These are phyloP conservation scores for Isoperla grammatica DNA, from an alignment of 2,888 invertebrate genomes.

Conservation along the genomic window DNA sequence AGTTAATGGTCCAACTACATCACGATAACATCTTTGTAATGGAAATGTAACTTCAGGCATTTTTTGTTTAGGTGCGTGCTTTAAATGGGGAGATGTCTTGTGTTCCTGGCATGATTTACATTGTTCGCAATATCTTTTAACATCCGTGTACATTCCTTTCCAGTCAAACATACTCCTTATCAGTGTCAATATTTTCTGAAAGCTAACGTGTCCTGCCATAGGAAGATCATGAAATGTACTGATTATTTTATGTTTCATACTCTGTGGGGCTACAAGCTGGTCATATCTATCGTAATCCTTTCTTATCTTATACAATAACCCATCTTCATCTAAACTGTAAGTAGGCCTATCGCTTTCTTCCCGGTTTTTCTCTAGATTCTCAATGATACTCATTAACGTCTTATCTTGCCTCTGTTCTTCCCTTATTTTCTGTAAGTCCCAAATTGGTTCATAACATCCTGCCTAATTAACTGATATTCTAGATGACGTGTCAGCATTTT, in stretches of 20 bases:
- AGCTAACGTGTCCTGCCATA: too few species aligned
- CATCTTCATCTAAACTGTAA: too few species aligned
- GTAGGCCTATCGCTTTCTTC: too few species aligned
- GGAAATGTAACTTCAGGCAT: background rate
- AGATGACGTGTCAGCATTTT: slow-evolving; percentile 25
- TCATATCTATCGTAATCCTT: too few species aligned
- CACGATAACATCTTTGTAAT: background rate
- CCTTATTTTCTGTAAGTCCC: background rate
- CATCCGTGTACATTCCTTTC: background rate
- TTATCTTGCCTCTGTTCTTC: background rate
- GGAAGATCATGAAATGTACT: too few species aligned
- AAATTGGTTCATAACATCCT: background rate
- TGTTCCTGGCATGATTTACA: slow-evolving; percentile 6
- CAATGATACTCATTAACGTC: background rate
- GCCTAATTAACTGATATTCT: background rate
- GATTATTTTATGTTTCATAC: too few species aligned
- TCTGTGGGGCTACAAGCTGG: too few species aligned
- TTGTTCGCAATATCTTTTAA: background rate
- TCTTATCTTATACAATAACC: too few species aligned
- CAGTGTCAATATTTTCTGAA: too few species aligned
- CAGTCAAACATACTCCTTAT: too few species aligned
- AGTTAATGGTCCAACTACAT: background rate
- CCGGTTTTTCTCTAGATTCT: background rate
- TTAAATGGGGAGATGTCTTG: background rate
- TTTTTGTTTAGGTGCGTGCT: slow-evolving; percentile 5